phyloP scores from a whole-genome alignment of 2,113 vertebrate species.

The Cheilinus undulatus region DNA sequence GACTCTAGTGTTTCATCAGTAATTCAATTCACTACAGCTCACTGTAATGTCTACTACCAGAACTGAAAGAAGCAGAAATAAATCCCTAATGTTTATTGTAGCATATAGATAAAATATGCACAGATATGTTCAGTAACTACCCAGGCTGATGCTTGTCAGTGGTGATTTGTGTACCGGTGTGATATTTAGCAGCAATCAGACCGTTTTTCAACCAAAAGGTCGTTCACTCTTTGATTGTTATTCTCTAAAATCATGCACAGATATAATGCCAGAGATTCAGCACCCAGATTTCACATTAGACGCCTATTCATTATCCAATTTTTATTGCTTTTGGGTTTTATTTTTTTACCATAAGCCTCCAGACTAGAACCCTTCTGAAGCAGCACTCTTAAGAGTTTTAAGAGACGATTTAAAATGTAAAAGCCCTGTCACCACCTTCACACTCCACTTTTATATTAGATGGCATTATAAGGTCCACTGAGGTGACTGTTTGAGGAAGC shows the following conservation, averaged over 20 bases:
- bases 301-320: constrained; percentile 12
- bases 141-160: constrained; percentile 50
- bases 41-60: constrained; percentile 66
- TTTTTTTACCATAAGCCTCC: constrained; percentile 7
- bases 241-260: constrained; percentile 12
- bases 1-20: constrained; percentile 68
- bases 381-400: constrained; percentile 17
- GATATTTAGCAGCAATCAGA: constrained; percentile 53
- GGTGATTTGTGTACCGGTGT: constrained; percentile 43
- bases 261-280: constrained; percentile 21
- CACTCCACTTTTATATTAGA: constrained; percentile 6
- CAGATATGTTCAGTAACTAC: constrained; percentile 59
- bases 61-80: constrained; percentile 61
- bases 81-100: constrained; percentile 57
- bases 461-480: constrained; percentile 39
- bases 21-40: constrained; percentile 74
- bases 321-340: constrained; percentile 46
- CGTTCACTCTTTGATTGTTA: constrained; percentile 11
- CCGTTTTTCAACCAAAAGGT: constrained; percentile 25
- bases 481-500: constrained; percentile 61
- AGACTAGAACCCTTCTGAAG: constrained; percentile 26
- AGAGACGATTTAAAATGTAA: constrained; percentile 31
- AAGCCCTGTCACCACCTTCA: constrained; percentile 39
- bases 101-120: constrained; percentile 60
- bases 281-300: constrained; percentile 49